Conservation (phyloP, 1,140 invertebrate species). For the Zaprionus capensis region DNA sequence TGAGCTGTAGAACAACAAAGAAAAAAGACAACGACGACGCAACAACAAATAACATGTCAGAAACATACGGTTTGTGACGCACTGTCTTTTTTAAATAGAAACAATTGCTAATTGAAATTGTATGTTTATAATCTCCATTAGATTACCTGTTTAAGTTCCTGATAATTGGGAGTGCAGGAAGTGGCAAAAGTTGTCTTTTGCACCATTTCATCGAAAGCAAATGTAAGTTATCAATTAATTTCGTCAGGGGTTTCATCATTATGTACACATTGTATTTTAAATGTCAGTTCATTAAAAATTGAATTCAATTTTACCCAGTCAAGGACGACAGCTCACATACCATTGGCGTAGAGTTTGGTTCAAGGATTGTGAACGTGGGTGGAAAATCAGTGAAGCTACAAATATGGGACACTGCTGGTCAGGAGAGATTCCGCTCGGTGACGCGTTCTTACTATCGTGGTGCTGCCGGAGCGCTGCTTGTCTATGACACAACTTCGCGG, state of each 20-base stretch:
- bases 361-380: constrained; percentile 94
- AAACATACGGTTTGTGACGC: constrained; percentile 79
- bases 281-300: neutral
- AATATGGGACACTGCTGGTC: constrained; percentile 92
- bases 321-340: constrained; percentile 93
- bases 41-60: constrained; percentile 77
- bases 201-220: constrained; percentile 96
- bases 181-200: constrained; percentile 94
- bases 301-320: constrained; percentile 83
- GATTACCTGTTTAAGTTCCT: constrained; percentile 94
- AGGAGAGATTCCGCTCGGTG: constrained; percentile 86
- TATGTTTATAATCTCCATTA: constrained; percentile 80
- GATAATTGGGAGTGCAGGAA: constrained; percentile 92
- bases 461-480: constrained; percentile 93
- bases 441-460: constrained; percentile 95
- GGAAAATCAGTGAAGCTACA: constrained; percentile 94
- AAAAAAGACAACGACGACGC: constrained; percentile 53
- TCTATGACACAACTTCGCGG: constrained; percentile 94
- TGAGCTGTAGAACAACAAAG: neutral
- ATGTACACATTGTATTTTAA: neutral
- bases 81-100: neutral
- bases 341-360: constrained; percentile 95
- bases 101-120: constrained; percentile 31
- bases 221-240: constrained; percentile 87
- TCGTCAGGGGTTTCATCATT: neutral